phyloP scores from a whole-genome alignment of 2,888 invertebrate species.

The Drosophila emarginata region DNA sequence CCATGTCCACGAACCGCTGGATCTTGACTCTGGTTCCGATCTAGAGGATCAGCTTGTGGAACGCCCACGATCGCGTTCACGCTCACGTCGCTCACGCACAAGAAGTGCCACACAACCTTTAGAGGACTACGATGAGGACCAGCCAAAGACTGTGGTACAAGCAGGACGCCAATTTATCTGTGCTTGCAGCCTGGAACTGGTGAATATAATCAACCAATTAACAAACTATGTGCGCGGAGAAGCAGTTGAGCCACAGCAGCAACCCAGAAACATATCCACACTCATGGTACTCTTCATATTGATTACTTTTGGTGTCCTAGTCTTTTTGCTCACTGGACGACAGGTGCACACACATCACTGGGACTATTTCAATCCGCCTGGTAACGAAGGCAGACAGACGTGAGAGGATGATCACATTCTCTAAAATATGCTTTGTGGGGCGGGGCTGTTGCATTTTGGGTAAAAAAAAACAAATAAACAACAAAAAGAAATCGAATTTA shows the following conservation, averaged over 20 bases:
- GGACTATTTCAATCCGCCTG: slow-evolving; percentile 94
- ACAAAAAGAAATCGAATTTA: slow-evolving; percentile 66
- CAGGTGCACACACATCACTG: slow-evolving; percentile 92
- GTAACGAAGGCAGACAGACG: slow-evolving; percentile 83
- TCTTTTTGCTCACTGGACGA: slow-evolving; percentile 88
- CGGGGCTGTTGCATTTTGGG: slow-evolving; percentile 75
- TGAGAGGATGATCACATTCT: slow-evolving; percentile 51
- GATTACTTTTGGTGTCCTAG: slow-evolving; percentile 89
- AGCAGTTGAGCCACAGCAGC: slow-evolving; percentile 71
- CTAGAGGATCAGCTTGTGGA: slow-evolving; percentile 84
- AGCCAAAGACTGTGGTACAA: slow-evolving; percentile 86
- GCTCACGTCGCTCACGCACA: slow-evolving; percentile 78
- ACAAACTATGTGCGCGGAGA: slow-evolving; percentile 84
- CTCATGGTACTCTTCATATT: slow-evolving; percentile 91
- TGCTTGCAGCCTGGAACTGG: slow-evolving; percentile 87
- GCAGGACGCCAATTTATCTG: slow-evolving; percentile 88
- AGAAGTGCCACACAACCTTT: slow-evolving; percentile 82
- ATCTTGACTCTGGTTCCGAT: slow-evolving; percentile 54
- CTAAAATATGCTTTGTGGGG: slow-evolving; percentile 43
- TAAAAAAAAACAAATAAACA: slow-evolving; percentile 10
- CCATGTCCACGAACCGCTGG: slow-evolving; percentile 80
- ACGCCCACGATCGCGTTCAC: slow-evolving; percentile 83
- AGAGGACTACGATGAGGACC: slow-evolving; percentile 79
- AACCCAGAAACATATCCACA: slow-evolving; percentile 87
- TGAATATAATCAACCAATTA: slow-evolving; percentile 87